Base-by-base conservation (phyloP, 2,888 invertebrate species). In the Leptinotarsa haldemani region DNA sequence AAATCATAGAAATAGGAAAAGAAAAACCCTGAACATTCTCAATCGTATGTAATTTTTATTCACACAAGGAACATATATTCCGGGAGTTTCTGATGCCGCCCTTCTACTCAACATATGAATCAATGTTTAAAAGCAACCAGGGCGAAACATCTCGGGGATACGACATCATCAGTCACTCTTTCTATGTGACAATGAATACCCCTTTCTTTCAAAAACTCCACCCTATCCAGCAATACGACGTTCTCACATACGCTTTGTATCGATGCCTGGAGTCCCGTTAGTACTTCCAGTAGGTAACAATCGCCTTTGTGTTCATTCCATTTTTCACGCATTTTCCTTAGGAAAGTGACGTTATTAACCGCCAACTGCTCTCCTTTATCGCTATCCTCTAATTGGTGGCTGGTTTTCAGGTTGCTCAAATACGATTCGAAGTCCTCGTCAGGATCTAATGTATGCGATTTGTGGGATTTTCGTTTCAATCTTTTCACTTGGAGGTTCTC, bases 111-210 rank as follows among this genome's bases (percentile, higher is more conserved):
- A 7, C 18, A 7, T 20, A 13, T 9, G 18, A 48, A 65, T 68
- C 58, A 67, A 25, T n/a, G 5, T 64, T 74, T 78, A 47, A 65
- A 53, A 56, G 73, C 76, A 65, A 78, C 69, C 18, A 78, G 25
- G 13, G 90, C 92, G 80, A 90, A 88, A 85, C 93, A 92, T 81
- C 93, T 88, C 0, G 93, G 93, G n/a, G 93, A 93, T 78, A 91
- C 86, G 72, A 86, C 86, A 77, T 91, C 91, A 83, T 93, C 87
- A 74, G 92, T 89, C 74, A 93, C 89, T 85, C 90, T 91, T 80
- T 90, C 89, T 79, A 89, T 89, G 67, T 85, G 87, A 86, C 85
- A 90, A 81, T 82, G 85, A 80, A 88, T 70, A 20, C 87, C 85
- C n/a, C 83, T 82, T 66, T 86, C 84, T 61, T 83, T 84, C 73